Percentiles rank a stretch among this genome's conserved stretches.
phyloP scores from a whole-genome alignment of 1,140 invertebrate genomes.

The Elymnias hypermnestra region DNA sequence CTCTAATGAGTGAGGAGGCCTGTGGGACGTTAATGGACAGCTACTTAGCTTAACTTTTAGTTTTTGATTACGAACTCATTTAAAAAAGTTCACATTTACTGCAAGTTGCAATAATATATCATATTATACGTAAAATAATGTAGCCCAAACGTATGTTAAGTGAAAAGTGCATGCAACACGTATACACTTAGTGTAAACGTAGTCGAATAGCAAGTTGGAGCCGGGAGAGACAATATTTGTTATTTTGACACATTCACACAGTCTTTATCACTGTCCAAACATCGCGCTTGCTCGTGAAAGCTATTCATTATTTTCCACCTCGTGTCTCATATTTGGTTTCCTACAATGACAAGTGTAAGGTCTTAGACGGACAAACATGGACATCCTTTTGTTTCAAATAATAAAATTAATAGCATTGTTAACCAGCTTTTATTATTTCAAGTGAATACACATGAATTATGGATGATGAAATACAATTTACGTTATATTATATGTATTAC shows the following conservation, averaged over 20 bases:
- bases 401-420: slow-evolving; percentile 4
- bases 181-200: slow-evolving; percentile 4
- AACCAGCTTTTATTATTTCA: too few species aligned
- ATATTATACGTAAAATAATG: too few species aligned
- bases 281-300: slow-evolving; percentile 69
- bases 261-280: slow-evolving; percentile 68
- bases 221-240: slow-evolving; percentile 65
- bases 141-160: not conserved
- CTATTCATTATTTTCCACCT: slow-evolving; percentile 61
- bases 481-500: too few species aligned
- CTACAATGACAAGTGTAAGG: slow-evolving; percentile 70
- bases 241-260: slow-evolving; percentile 75
- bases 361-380: slow-evolving; percentile 48
- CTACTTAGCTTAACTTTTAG: too few species aligned
- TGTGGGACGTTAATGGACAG: too few species aligned
- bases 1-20: too few species aligned
- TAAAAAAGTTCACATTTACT: too few species aligned
- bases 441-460: too few species aligned
- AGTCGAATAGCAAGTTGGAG: slow-evolving; percentile 27
- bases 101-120: too few species aligned
- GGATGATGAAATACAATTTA: too few species aligned
- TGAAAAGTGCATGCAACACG: too few species aligned
- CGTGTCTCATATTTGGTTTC: slow-evolving; percentile 56
- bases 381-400: slow-evolving; percentile 43
- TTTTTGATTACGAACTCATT: too few species aligned